Base-by-base conservation (phyloP, 2,888 invertebrate genomes). In the Parnassius smintheus region DNA sequence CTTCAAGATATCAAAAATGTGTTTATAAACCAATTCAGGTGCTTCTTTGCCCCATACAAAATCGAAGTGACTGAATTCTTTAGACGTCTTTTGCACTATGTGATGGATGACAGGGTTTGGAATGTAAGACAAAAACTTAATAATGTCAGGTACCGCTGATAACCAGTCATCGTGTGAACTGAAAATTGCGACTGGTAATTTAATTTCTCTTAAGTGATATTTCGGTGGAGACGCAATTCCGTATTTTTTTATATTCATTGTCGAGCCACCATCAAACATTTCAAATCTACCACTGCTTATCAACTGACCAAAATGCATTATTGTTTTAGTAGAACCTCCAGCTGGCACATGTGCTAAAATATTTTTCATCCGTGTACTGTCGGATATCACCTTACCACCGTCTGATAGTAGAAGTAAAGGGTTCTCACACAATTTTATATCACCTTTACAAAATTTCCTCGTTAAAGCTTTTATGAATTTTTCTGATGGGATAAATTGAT, bases 251-350 rank as follows among this genome's bases (percentile, higher is more conserved):
- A 64, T 9, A 64, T 80, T 81, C 25, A 60, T 55, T 1, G 25
- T 10, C 0, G 48, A 35, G 4, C 76, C 78, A 44, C 71, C 75
- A 56, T 83, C 77, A 62, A 71, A 83, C 75, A 67, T 75, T 65
- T 76, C 72, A 65, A 84, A 82, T 22, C 66, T 62, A 2, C 78
- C 78, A 56, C 75, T 80, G 41, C 66, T 75, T 4, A 81, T 68
- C n/a, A 81, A 64, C 65, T 85, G 85, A 50, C 76, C 66, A 50
- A 76, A 85, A 72, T 85, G 83, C 13, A 75, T 58, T 11, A 84
- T 66, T 1, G 79, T 77, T 61, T 80, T 85, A 18, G 70, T 70
- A 1, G 81, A 84, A 3, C 77, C 75, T 9, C 78, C 78, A 0
- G 76, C 70, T 0, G 75, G 75, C 2, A 70, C 62, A 62, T 73